These are phyloP conservation scores for Bradynema listronoti DNA, from an alignment of 1,140 invertebrate species.

Conservation along the genomic window DNA sequence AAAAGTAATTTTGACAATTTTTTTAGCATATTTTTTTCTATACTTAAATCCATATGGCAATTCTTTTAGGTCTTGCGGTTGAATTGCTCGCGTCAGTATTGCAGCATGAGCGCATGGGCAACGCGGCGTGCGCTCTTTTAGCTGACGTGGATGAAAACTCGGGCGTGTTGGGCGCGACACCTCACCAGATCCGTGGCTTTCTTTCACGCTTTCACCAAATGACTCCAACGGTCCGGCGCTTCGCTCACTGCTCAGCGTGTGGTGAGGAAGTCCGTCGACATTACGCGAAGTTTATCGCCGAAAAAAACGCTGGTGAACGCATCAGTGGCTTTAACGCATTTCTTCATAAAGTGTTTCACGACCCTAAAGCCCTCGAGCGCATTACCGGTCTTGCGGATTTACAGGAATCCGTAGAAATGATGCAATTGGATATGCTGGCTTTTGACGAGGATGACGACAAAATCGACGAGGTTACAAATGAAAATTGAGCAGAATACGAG, in stretches of 20 bases:
- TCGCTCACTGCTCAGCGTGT: conserved; percentile 36
- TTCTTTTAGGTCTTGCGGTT: conserved; percentile 68
- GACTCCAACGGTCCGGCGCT: conserved; percentile 29
- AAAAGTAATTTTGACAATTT: not conserved
- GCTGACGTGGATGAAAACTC: conserved; percentile 36
- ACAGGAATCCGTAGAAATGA: conserved; percentile 25
- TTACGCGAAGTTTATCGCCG: conserved; percentile 13
- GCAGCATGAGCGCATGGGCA: conserved; percentile 73
- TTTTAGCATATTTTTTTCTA: not conserved
- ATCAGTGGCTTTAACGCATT: conserved; percentile 26
- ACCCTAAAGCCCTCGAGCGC: conserved; percentile 31
- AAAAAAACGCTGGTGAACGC: too few relatives aligned
- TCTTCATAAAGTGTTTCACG: conserved; percentile 33
- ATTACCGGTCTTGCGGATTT: conserved; percentile 37
- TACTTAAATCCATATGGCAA: not conserved
- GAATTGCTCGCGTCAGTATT: conserved; percentile 79
- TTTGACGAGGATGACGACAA: conserved; percentile 31
- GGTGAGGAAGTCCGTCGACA: conserved; percentile 22
- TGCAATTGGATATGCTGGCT: conserved; percentile 32
- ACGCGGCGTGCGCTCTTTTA: conserved; percentile 64
- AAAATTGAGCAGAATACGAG: too few relatives aligned
- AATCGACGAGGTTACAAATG: too few relatives aligned
- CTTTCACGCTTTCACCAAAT: conserved; percentile 43
- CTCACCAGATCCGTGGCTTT: conserved; percentile 66
- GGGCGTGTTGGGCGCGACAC: conserved; percentile 68